Base-by-base conservation (phyloP, 2,888 invertebrate genomes). In the Amphipoea lucens region DNA sequence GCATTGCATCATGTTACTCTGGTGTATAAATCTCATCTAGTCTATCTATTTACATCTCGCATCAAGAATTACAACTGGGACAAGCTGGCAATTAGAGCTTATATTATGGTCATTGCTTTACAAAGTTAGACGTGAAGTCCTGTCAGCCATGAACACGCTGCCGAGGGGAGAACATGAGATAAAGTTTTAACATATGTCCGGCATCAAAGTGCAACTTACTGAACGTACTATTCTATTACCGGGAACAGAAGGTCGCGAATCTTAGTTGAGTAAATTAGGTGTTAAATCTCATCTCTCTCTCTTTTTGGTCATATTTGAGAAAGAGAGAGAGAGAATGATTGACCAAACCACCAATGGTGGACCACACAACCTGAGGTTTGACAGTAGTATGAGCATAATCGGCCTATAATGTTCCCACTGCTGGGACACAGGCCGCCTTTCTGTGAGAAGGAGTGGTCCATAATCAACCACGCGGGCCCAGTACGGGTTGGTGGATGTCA, bases 91-190 rank as follows among this genome's bases (percentile, higher is more conserved):
- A 65, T 74, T 57, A 74, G 54, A 54, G 17, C 36, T 66, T 20
- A 51, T 74, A 74, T 54, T 36, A 65, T 9, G 12, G 42, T 45
- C 23, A 54, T 54, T 74, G 54, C 20, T 57, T 36, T 36, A 45
- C 54, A 66, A 75, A 78, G 57, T 67, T 75, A 57, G 45, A 57
- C 48, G 9, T 4, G n/a, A 3, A 14, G 54, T 66, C 20, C 45
- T 66, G 57, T 67, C 23, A 60, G 60, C 11, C 40, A 48, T 1
- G 48, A 20, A 48, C 40, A 51, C 6, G 20, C 23, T 48, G n/a
- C 1, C 29, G 20, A 40, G 29, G 5, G 9, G 23, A 29, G 75
- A 42, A 57, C 42, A 12, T 29, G 12, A 11, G 36, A 66, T 48
- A n/a, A 66, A 77, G n/a, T 48, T 57, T 23, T 42, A 42, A 14